Percentiles rank a stretch among this genome's conserved stretches.
Conservation (phyloP, 2,888 invertebrate species). For the Agrotis clavis region DNA sequence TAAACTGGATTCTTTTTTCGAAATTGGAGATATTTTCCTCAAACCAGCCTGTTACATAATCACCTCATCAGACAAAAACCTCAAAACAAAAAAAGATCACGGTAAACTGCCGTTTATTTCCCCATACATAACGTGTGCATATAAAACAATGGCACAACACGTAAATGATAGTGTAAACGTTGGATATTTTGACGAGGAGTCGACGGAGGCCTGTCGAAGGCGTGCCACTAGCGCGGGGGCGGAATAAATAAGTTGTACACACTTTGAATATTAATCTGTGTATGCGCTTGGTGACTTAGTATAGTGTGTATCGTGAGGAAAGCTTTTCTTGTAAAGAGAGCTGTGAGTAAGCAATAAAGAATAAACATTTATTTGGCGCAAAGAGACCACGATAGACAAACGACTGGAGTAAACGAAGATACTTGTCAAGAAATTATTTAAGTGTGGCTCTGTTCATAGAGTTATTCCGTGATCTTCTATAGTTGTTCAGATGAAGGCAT, state of each 20-base stretch:
- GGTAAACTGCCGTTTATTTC: constrained; percentile 17
- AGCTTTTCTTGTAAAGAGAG: constrained; percentile 1
- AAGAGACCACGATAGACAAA: too few relatives aligned
- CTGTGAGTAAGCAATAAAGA: not conserved
- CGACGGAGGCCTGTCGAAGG: constrained; percentile 59
- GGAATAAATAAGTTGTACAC: constrained; percentile 68
- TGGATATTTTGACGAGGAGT: constrained; percentile 66
- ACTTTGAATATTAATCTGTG: constrained; percentile 67
- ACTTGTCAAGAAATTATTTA: not conserved
- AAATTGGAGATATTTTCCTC: not conserved
- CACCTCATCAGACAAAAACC: constrained; percentile 9
- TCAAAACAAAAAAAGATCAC: constrained; percentile 15
- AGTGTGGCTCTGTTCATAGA: not conserved
- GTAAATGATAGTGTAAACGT: constrained; percentile 61
- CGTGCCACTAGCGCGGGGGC: constrained; percentile 58
- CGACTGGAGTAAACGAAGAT: too few relatives aligned
- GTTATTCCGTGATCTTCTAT: not conserved
- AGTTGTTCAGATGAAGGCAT: too few relatives aligned
- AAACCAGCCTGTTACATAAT: not conserved
- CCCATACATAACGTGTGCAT: constrained; percentile 28
- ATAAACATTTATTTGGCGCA: too few relatives aligned
- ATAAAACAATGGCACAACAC: constrained; percentile 46
- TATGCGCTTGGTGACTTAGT: constrained; percentile 36
- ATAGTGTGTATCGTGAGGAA: not conserved
- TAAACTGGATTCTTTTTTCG: too few relatives aligned